phyloP scores from a whole-genome alignment of 2,888 invertebrate genomes.

The Molanna angustata region DNA sequence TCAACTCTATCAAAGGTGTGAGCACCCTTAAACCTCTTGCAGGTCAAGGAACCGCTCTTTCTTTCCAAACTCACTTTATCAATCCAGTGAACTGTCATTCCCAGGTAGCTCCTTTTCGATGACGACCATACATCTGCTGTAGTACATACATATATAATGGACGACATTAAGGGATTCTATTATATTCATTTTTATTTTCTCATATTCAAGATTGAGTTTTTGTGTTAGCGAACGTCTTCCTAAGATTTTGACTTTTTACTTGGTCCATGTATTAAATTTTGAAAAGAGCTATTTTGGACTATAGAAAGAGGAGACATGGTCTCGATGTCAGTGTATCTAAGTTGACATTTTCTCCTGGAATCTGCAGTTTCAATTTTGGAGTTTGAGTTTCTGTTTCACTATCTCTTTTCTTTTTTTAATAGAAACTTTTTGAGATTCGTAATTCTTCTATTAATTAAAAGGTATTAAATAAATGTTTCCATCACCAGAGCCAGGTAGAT shows the following conservation, averaged over 20 bases:
- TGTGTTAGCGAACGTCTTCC: background rate
- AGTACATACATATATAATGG: conserved; percentile 28
- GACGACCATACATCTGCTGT: conserved; percentile 35
- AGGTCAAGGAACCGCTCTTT: conserved; percentile 33
- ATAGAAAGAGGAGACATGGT: background rate
- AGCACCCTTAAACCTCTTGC: conserved; percentile 33
- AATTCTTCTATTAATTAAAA: background rate
- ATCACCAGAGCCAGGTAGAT: background rate
- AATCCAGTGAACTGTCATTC: conserved; percentile 35
- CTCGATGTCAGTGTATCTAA: background rate
- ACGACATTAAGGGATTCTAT: conserved; percentile 13
- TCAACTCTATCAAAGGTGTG: conserved; percentile 33
- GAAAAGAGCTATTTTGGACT: background rate
- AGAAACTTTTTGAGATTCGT: background rate
- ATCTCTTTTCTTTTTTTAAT: conserved; percentile 2
- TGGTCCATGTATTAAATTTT: background rate
- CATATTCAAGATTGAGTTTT: background rate
- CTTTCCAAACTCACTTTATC: conserved; percentile 27
- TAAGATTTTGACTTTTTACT: background rate
- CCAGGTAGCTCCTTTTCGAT: conserved; percentile 33
- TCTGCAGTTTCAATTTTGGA: background rate
- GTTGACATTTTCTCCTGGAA: background rate
- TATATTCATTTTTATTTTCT: conserved; percentile 6
- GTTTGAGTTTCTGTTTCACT: background rate
- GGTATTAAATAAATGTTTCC: conserved; percentile 1